These are phyloP conservation scores for Bagarius yarrelli DNA, from an alignment of 2,113 vertebrate genomes.

Conservation along the genomic window DNA sequence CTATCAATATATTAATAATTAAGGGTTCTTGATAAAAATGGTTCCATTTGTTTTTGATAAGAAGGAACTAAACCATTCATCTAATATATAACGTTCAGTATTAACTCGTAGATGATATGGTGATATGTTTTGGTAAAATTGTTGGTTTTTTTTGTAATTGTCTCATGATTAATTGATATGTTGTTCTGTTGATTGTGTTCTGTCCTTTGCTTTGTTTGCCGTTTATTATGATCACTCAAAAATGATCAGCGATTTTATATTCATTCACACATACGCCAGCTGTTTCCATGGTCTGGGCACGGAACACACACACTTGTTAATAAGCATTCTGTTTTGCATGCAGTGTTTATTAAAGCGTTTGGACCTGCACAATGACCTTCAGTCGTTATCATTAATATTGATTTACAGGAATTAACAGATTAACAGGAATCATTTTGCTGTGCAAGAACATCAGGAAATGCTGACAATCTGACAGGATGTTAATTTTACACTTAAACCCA, in stretches of 20 bases:
- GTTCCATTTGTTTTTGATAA: background rate
- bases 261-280: background rate
- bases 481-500: background rate
- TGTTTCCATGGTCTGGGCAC: conserved; percentile 1
- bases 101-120: background rate
- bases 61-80: background rate
- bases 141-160: background rate
- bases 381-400: background rate
- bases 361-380: background rate
- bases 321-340: background rate
- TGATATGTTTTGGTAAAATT: background rate
- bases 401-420: no score
- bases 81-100: background rate
- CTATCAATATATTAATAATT: background rate
- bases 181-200: background rate
- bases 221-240: background rate
- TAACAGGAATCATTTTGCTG: background rate
- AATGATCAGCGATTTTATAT: background rate
- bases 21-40: background rate
- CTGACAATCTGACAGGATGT: background rate
- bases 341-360: background rate
- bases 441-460: background rate
- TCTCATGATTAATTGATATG: background rate
- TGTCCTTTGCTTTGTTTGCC: background rate
- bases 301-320: background rate